These are phyloP conservation scores for Zygothrica quintamaculata DNA, from an alignment of 2,888 invertebrate genomes.

Conservation along the genomic window DNA sequence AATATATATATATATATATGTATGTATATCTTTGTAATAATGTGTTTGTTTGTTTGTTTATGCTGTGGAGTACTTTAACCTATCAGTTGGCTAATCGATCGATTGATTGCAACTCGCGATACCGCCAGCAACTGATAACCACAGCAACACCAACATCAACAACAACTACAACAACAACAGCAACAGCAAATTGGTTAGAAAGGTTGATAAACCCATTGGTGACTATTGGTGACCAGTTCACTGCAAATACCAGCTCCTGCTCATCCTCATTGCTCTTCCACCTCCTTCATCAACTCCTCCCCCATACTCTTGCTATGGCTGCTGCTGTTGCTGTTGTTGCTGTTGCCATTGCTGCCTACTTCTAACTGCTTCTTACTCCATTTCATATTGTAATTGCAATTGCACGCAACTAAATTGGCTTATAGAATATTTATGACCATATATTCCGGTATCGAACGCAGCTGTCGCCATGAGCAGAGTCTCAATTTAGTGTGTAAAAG, in stretches of 20 bases:
- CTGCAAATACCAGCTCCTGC: background rate
- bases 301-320: background rate
- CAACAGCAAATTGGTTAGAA: slow-evolving; percentile 22
- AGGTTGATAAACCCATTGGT: slow-evolving; percentile 73
- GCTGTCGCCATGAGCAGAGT: slow-evolving; percentile 36
- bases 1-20: slow-evolving; percentile 29
- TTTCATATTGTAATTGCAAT: slow-evolving; percentile 61
- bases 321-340: too few relatives aligned
- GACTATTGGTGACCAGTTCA: slow-evolving; percentile 21
- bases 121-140: slow-evolving; percentile 63
- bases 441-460: slow-evolving; percentile 42
- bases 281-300: background rate
- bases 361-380: background rate
- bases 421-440: slow-evolving; percentile 69
- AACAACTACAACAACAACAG: slow-evolving; percentile 26
- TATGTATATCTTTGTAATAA: slow-evolving; percentile 2
- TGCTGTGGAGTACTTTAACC: slow-evolving; percentile 60
- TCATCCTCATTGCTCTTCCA: background rate
- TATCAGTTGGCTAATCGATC: slow-evolving; percentile 72
- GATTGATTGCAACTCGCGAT: slow-evolving; percentile 64
- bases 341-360: background rate
- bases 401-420: slow-evolving; percentile 66
- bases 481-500: too few relatives aligned
- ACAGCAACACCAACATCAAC: slow-evolving; percentile 47
- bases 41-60: slow-evolving; percentile 29